Percentiles rank a stretch among this genome's conserved stretches.
Evolutionary conservation across 2,797 vertebrate genomes (phyloP).

Genomic region (Onychomys arenicola): DNA sequence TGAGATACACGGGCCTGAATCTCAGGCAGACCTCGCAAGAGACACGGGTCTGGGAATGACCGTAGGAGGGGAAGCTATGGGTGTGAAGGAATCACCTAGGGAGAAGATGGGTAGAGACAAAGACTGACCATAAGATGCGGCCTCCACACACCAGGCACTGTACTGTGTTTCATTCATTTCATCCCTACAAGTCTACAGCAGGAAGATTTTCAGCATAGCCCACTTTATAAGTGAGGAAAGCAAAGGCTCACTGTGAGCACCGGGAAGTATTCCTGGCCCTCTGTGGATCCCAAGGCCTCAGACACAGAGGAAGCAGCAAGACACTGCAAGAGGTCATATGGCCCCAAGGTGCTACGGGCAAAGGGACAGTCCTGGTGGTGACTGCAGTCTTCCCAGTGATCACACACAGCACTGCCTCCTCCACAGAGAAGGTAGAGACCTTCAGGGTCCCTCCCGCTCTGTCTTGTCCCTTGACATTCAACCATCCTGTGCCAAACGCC

Average conservation of each 20-base stretch:
- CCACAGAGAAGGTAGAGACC: background rate
- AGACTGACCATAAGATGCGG: background rate
- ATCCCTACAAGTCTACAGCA: background rate
- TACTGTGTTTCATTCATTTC: background rate
- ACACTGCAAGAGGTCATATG: background rate
- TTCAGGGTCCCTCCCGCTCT: background rate
- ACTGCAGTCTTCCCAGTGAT: background rate
- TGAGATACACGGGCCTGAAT: background rate
- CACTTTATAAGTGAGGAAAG: background rate
- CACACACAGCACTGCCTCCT: background rate
- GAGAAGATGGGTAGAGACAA: background rate
- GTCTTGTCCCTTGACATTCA: background rate
- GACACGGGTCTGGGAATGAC: background rate
- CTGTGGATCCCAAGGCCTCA: conserved; percentile 8
- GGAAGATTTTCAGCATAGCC: background rate
- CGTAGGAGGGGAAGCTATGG: background rate
- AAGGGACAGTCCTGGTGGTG: background rate
- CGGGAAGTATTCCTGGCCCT: background rate
- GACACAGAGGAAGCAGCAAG: background rate
- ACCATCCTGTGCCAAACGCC: background rate
- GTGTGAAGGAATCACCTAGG: background rate
- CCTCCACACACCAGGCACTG: background rate
- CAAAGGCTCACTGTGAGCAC: background rate
- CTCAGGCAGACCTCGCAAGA: background rate
- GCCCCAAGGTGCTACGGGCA: background rate